Base-by-base conservation (phyloP, 2,888 invertebrate species). In the Atethmia centrago region DNA sequence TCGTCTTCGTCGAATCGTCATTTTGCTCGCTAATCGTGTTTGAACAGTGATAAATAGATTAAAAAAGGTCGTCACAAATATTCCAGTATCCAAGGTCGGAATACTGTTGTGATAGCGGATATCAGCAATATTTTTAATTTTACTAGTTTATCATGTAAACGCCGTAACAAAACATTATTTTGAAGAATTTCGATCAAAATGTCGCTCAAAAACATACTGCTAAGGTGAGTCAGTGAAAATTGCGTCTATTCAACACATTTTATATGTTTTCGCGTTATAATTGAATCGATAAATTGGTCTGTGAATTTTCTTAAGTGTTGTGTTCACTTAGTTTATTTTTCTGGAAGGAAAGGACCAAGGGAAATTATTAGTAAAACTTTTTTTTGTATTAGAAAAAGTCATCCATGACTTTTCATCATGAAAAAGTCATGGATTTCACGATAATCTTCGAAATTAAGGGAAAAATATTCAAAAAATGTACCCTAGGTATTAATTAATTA, bases 181-280 rank as follows among this genome's bases (percentile, higher is more conserved):
- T 71, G 40, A 66, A 64, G 36, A 67, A 76, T 65, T 62, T 28
- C 2, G 19, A 61, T 42, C 31, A 87, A 80, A 69, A 92, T 92
- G 92, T 89, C 89, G 59, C 71, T 91, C 4, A 90, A 87, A 88
- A 90, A 78, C 45, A 65, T 87, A 67, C 62, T 91, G n/a, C 12
- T 87, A 49, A 85, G 89, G 88, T 90, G 85, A 84, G 87, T 71
- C 66, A 63, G 58, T 79, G 31, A 31, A 55, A 53, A 49, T 25
- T 63, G 14, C n/a, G 9, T 16, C 10, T 4, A 51, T 31, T 28
- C 7, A 28, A 21, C 1, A 25, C 3, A 28, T 28, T 40, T 25
- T 51, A 2, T n/a, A 8, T 9, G 19, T n/a, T 4, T 42, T 7
- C 1, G 14, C 8, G n/a, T 45, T 36, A 10, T 56, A 56, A 55